Evolutionary conservation across 2,888 invertebrate species (phyloP), one percentile per base, ranked within the genome.

Genomic region (Rhingia rostrata): DNA sequence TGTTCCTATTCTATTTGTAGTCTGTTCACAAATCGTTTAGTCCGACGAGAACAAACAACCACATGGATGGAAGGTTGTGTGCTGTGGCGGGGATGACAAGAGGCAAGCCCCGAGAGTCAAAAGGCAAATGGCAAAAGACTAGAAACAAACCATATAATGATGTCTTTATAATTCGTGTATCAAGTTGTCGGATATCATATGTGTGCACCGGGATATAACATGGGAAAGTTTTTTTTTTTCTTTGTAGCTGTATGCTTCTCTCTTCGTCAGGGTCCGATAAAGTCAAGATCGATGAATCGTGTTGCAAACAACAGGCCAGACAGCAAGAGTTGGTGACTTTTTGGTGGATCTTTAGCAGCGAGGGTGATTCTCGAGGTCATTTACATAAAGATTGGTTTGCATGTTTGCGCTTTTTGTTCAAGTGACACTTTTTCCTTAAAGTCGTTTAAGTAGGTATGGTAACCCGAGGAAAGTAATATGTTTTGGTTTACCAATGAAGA

Each of bases 151-250:
- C 74, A 79, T 66, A 79, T 84, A 84, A 84, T 84, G 84, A 84
- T 75, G 84, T 84, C 84, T 84, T 80, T 80, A 84, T 84, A 84
- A 84, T 84, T 84, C 84, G 80, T 84, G 84, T 84, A 80, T 80
- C 80, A 64, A 80, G 80, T 84, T 80, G 80, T 84, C 49, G 84
- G 84, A 64, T 74, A 80, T 80, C 74, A 84, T 84, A 75, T 80
- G 58, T 84, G 73, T 51, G 67, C 58, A 58, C 49, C 73, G 79
- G 67, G 33, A 51, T 51, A 70, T 70, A 74, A 84, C 83, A 84
- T 79, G 83, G 83, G 83, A 80, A 80, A 75, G 80, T 74, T 79
- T 61, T 45, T 58, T 51, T 35, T 54, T 33, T 43, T 63, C 33
- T 32, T 49, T 43, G 51, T 10, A 22, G 37, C 32, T 6, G 12